Base-by-base conservation (phyloP, 1,140 invertebrate genomes). In the Pygmarrhopalites habei region DNA sequence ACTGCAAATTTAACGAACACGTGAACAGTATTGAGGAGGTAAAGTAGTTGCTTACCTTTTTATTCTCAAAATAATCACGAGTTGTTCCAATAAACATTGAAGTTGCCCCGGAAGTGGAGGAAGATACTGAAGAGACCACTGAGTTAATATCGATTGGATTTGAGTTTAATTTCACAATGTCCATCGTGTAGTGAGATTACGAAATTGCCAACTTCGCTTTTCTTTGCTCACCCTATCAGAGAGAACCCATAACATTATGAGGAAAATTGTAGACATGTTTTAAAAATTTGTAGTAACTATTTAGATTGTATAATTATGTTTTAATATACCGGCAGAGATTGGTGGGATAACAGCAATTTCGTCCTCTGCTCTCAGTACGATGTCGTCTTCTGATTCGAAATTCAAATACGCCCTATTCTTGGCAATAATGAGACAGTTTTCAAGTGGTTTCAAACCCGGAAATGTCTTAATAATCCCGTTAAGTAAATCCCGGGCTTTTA, bases 41-140 rank as follows among this genome's bases (percentile, higher is more conserved):
- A n/a, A 28, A 44, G 23, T 30, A 43, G n/a, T 14, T n/a, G n/a
- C 47, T 73, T 74, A 87, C 87, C 76, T 82, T 83, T 80, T 90
- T 90, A 23, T 84, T 84, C 64, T 94, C 83, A 79, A 93, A 95
- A 75, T 87, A 86, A 77, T 96, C 85, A 73, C 93, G 80, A 12
- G 93, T 97, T 23, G 88, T 95, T 1, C 94, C 94, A 60, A 95
- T 82, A 79, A 97, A 97, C 35, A 90, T 75, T 2, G 90, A 91
- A 25, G 90, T 81, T 7, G 92, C 93, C 43, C 94, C 94, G 78
- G 89, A 95, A 49, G 81, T 81, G 56, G 86, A 78, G 44, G 86
- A 83, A 17, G 80, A 76, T 0, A 91, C 87, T 35, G 82, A 73
- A 19, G 83, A 76, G 35, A 83, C 81, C 47, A 91, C 83, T 46